Percentiles rank a stretch among this genome's conserved stretches.
These are phyloP conservation scores for Macquaria australasica DNA, from an alignment of 2,113 vertebrate species.

Conservation along the genomic window DNA sequence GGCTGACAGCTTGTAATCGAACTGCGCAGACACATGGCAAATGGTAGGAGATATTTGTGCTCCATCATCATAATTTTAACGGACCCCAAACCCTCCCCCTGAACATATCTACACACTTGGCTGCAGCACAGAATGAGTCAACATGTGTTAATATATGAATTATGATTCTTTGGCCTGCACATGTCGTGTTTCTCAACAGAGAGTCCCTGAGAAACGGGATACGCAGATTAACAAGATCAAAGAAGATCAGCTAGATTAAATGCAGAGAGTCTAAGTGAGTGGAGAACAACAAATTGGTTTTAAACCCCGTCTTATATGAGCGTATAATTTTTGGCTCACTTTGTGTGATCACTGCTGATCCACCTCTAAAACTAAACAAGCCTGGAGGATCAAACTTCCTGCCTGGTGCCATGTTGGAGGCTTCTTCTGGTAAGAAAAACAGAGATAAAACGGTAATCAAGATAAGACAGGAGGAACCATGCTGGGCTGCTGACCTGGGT, in stretches of 20 bases:
- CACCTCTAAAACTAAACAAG: constrained; percentile 51
- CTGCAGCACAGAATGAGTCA: constrained; percentile 44
- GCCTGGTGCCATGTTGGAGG: constrained; percentile 52
- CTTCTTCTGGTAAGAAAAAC: constrained; percentile 48
- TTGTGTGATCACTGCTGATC: constrained; percentile 46
- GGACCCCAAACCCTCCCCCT: constrained; percentile 7
- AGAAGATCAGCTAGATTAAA: constrained; percentile 49
- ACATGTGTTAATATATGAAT: constrained; percentile 59
- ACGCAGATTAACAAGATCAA: constrained; percentile 64
- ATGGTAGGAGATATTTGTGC: constrained; percentile 63
- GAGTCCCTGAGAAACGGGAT: constrained; percentile 65
- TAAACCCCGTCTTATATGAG: constrained; percentile 23
- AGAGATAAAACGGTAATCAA: constrained; percentile 58
- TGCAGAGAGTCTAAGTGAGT: constrained; percentile 24
- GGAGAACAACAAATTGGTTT: constrained; percentile 62
- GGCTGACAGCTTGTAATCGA: constrained; percentile 63
- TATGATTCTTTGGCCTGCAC: constrained; percentile 38
- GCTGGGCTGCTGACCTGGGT: constrained; percentile 52
- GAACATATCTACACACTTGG: constrained; percentile 43
- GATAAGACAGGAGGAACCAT: constrained; percentile 53
- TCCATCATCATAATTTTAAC: constrained; percentile 70
- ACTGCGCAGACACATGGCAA: constrained; percentile 59
- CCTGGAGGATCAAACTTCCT: constrained; percentile 47
- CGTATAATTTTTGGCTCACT: constrained; percentile 35
- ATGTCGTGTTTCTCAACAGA: constrained; percentile 57